These are phyloP conservation scores for Phasianus colchicus DNA, from an alignment of 2,113 vertebrate genomes.

Conservation along the genomic window DNA sequence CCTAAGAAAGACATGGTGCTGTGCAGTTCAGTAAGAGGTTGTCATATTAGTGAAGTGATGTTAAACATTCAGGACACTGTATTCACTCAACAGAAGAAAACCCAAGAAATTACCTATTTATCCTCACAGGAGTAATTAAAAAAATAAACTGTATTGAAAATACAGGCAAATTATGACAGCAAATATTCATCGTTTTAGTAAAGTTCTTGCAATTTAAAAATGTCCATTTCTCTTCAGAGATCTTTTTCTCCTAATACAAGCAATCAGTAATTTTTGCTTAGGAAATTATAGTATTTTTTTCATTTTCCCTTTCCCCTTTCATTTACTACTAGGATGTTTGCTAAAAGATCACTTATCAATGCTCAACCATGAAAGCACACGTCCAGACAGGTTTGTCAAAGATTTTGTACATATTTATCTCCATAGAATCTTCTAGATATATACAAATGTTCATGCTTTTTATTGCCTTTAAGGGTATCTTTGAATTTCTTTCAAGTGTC, in stretches of 20 bases:
- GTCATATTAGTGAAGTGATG: not conserved
- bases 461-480: conserved; percentile 29
- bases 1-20: not conserved
- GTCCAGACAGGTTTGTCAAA: conserved; percentile 6
- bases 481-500: conserved; percentile 46
- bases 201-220: not conserved
- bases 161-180: not conserved
- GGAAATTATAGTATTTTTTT: not conserved
- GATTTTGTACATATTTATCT: not conserved
- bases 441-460: conserved; percentile 5
- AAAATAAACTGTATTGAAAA: not conserved
- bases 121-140: not conserved
- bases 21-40: not conserved
- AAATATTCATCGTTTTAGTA: not conserved
- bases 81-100: not conserved
- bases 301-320: not conserved
- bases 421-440: not conserved
- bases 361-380: accelerated
- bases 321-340: not conserved
- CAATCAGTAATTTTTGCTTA: not conserved
- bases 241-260: not conserved
- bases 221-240: not conserved
- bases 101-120: not conserved
- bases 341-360: not conserved
- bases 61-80: not conserved